Evolutionary conservation across 2,113 vertebrate species (phyloP).

Genomic region (Gasterosteus aculeatus): DNA sequence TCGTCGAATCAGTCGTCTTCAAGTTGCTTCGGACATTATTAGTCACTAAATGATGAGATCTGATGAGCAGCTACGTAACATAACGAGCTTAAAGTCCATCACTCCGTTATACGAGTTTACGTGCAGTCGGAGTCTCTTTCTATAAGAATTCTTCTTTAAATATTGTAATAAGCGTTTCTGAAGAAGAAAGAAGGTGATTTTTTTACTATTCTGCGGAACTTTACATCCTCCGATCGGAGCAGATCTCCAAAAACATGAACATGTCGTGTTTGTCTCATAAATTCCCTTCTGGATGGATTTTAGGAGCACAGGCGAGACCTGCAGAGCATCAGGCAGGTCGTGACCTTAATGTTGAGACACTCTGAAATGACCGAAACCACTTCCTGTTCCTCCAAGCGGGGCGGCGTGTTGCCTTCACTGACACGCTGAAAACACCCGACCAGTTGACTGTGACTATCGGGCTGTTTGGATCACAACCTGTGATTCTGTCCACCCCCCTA

Average conservation of each 20-base stretch:
- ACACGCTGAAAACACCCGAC: neutral
- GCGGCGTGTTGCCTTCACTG: neutral
- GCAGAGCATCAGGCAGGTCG: neutral
- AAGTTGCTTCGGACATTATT: too few species aligned
- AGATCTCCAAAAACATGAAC: neutral
- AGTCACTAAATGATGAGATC: neutral
- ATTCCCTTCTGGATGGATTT: too few species aligned
- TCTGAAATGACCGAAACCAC: constrained; percentile 5
- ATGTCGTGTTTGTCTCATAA: neutral
- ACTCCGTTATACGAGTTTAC: too few species aligned
- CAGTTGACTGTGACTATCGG: neutral
- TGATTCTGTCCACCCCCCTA: too few species aligned
- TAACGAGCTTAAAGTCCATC: neutral
- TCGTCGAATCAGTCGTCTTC: neutral
- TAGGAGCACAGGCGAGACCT: too few species aligned
- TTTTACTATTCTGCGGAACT: too few species aligned
- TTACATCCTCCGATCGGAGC: neutral
- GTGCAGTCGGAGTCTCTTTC: too few species aligned
- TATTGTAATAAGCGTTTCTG: too few species aligned
- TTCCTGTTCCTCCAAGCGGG: neutral
- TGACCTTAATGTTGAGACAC: neutral
- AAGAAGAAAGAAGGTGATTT: too few species aligned
- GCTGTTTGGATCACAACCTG: neutral
- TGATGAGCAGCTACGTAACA: neutral
- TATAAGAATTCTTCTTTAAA: too few species aligned